Conservation (phyloP, 2,797 vertebrate genomes). For the Mus minutoides region DNA sequence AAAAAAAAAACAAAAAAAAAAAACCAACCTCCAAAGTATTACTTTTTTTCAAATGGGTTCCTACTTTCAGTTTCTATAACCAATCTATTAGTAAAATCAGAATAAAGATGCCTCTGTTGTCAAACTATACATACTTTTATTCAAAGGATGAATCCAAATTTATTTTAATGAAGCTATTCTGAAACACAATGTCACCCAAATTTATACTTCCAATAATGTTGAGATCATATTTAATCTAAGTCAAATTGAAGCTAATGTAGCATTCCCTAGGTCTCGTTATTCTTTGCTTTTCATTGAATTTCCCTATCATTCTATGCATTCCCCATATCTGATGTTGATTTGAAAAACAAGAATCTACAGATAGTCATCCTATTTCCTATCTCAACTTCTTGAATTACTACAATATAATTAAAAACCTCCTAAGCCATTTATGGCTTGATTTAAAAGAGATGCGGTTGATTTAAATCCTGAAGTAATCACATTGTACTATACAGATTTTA, state of each 20-base stretch:
- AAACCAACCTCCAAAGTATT: neutral
- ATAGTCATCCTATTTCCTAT: neutral
- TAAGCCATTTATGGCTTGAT: neutral
- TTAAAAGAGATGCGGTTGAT: neutral
- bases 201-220: neutral
- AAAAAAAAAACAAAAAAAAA: slow-evolving; percentile 7
- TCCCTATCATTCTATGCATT: neutral
- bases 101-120: neutral
- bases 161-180: neutral
- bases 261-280: neutral
- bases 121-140: neutral
- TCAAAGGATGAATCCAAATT: neutral
- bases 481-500: neutral
- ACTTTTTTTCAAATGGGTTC: slow-evolving; percentile 20
- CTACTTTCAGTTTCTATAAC: neutral
- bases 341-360: neutral
- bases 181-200: neutral
- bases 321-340: neutral
- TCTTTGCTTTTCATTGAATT: neutral
- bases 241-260: neutral
- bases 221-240: neutral
- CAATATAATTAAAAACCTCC: neutral
- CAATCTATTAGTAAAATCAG: neutral
- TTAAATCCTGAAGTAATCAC: no score
- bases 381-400: neutral